Evolutionary conservation across 2,797 vertebrate species (phyloP).

Genomic region (Decapterus maruadsi): DNA sequence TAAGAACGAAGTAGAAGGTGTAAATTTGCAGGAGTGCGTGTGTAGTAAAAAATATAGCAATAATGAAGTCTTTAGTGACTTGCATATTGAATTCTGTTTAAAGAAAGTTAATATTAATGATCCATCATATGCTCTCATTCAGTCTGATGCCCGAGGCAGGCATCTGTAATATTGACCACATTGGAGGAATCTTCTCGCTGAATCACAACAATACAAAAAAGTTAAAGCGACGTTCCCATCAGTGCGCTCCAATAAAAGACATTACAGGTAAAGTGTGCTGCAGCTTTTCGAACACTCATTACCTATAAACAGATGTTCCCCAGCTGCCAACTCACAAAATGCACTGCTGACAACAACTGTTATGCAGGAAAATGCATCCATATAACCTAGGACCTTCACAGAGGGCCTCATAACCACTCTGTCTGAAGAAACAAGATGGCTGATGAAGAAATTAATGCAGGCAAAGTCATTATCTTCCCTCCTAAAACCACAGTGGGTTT

Average conservation of each 20-base stretch:
- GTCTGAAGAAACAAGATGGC: slow-evolving; percentile 89
- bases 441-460: slow-evolving; percentile 86
- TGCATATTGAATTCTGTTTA: slow-evolving; percentile 79
- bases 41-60: slow-evolving; percentile 61
- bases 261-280: slow-evolving; percentile 85
- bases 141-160: slow-evolving; percentile 59
- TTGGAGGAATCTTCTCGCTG: slow-evolving; percentile 71
- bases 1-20: background rate
- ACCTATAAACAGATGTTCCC: slow-evolving; percentile 88
- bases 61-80: slow-evolving; percentile 76
- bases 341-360: slow-evolving; percentile 82
- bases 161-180: slow-evolving; percentile 71
- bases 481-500: slow-evolving; percentile 89
- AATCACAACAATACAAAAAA: slow-evolving; percentile 77
- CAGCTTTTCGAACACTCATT: slow-evolving; percentile 82
- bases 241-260: slow-evolving; percentile 79
- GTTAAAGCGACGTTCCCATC: slow-evolving; percentile 78
- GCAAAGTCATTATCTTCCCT: slow-evolving; percentile 87
- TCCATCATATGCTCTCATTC: slow-evolving; percentile 72
- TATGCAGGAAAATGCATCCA: slow-evolving; percentile 74
- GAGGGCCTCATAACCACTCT: slow-evolving; percentile 83
- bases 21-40: slow-evolving; percentile 30
- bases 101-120: slow-evolving; percentile 83
- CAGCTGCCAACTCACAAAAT: slow-evolving; percentile 83
- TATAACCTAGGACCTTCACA: slow-evolving; percentile 83